Base-by-base conservation (phyloP, 2,797 vertebrate species). In the Lagorchestes hirsutus region DNA sequence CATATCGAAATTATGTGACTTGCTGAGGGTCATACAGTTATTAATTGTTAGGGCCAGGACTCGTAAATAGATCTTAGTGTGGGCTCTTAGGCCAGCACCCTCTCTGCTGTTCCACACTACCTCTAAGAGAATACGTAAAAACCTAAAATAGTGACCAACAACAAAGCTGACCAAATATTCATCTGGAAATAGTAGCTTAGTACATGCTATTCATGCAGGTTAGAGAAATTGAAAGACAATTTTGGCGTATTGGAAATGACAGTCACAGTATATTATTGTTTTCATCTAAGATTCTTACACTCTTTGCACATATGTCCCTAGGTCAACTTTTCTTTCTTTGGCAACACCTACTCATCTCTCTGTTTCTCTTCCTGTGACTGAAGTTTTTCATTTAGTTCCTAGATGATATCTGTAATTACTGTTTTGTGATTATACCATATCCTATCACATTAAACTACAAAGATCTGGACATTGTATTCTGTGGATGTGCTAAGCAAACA, bases 401-500 rank as follows among this genome's bases (percentile, higher is more conserved):
- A 10, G 22, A 50, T 50, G 4, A 50, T 87, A 28, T 50, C 10
- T 87, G 40, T 46, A 50, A 87, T 50, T 50, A 27, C 40, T 46
- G 9, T 50, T 46, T 87, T 87, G 40, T 50, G 40, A 50, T 50
- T 87, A 87, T 14, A 87, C 10, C 8, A 87, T 87, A 87, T 27
- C 24, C 67, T 24, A 87, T 46, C 40, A 87, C 22, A 27, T 87
- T 87, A 50, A 50, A 87, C 74, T 27, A 87, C 90, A 28, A 95
- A 93, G 1, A 1, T 94, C 56, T 95, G 92, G 57, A 87, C 74
- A 28, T 87, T 90, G 46, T 74, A 93, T 97, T 91, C 46, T 91
- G 93, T 94, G 58, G 54, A 55, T 59, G 27, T 22, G 10, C 1
- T 90, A 93, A 59, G 29, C 59, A 95, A 97, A 96, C 56, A 90